Percentiles rank a stretch among this genome's conserved stretches.
Evolutionary conservation across 2,113 vertebrate genomes (phyloP).

Genomic region (Eclectus roratus): DNA sequence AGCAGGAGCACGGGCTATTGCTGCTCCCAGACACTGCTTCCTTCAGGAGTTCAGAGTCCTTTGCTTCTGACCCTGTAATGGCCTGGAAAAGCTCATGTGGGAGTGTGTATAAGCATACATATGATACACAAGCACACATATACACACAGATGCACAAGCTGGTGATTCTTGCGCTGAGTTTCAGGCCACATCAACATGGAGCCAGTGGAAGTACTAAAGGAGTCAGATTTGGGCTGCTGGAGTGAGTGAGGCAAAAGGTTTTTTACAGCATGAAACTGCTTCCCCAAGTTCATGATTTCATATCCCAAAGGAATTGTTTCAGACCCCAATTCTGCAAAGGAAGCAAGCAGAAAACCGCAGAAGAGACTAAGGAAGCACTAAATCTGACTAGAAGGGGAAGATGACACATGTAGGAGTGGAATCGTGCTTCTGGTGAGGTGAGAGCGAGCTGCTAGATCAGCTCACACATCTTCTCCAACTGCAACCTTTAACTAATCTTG

Average conservation of each 20-base stretch:
- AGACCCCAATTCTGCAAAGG: not conserved
- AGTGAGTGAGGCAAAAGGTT: not conserved
- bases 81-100: rapidly evolving
- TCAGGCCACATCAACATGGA: not conserved
- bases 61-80: not conserved
- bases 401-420: not conserved
- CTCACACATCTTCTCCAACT: not conserved
- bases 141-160: rapidly evolving
- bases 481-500: not conserved
- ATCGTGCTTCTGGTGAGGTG: not conserved
- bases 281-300: not conserved
- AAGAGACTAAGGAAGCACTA: not conserved
- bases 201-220: not conserved
- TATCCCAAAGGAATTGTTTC: not conserved
- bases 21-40: not conserved
- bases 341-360: not conserved
- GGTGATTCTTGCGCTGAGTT: not conserved
- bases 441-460: not conserved
- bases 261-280: not conserved
- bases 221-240: not conserved
- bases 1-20: not conserved
- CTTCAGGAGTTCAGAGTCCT: not conserved
- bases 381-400: not conserved
- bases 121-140: rapidly evolving
- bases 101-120: not conserved